These are phyloP conservation scores for Leguminivora glycinivorella DNA, from an alignment of 1,140 invertebrate species.

Conservation along the genomic window DNA sequence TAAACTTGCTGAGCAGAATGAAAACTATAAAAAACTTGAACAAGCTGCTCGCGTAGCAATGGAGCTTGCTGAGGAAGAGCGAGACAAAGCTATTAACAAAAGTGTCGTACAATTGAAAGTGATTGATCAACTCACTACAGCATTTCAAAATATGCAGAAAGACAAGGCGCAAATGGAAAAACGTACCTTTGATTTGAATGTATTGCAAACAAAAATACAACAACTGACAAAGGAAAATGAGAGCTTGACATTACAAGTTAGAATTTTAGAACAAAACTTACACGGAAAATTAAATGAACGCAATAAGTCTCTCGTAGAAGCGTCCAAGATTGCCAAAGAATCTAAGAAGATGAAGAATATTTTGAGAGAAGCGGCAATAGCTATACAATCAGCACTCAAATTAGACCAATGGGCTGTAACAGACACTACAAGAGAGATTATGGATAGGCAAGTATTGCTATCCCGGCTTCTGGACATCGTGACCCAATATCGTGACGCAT, in stretches of 20 bases:
- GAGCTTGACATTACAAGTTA: conserved; percentile 72
- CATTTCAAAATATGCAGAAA: conserved; percentile 72
- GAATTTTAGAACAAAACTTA: conserved; percentile 80
- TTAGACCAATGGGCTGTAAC: conserved; percentile 69
- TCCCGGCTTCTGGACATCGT: conserved; percentile 77
- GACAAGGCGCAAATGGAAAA: conserved; percentile 65
- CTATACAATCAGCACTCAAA: conserved; percentile 80
- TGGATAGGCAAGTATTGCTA: conserved; percentile 79
- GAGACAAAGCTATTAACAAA: conserved; percentile 76
- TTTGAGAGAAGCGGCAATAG: conserved; percentile 80
- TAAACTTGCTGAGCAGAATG: conserved; percentile 77
- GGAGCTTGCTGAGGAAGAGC: conserved; percentile 71
- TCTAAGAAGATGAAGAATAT: conserved; percentile 78
- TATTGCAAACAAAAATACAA: conserved; percentile 62
- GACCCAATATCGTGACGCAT: conserved; percentile 61
- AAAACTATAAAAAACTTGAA: conserved; percentile 76
- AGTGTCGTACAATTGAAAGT: conserved; percentile 79
- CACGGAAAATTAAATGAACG: conserved; percentile 77
- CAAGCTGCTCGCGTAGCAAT: conserved; percentile 58
- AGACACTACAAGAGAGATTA: conserved; percentile 63
- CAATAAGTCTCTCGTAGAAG: conserved; percentile 68
- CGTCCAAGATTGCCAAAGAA: conserved; percentile 77
- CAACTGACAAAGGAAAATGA: conserved; percentile 69
- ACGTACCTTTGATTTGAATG: conserved; percentile 69
- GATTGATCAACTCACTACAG: conserved; percentile 78